These are phyloP conservation scores for Iphiclides podalirius DNA, from an alignment of 2,888 invertebrate genomes.

Conservation along the genomic window DNA sequence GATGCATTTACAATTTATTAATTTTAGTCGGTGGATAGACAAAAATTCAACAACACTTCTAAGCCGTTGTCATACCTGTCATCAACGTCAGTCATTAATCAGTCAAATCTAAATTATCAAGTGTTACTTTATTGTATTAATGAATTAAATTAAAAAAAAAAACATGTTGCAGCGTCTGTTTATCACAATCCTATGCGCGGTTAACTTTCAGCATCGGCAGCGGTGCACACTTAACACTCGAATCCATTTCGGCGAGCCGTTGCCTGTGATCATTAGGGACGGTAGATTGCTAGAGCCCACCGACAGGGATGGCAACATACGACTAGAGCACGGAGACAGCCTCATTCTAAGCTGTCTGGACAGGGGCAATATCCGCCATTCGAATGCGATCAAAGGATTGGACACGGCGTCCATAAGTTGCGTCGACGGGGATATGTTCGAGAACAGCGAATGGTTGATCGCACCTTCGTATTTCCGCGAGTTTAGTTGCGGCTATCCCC, in stretches of 20 bases:
- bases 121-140: slow-evolving; percentile 11
- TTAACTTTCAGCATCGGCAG: slow-evolving; percentile 44
- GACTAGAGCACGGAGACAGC: slow-evolving; percentile 49
- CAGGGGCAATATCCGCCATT: slow-evolving; percentile 49
- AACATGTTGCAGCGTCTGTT: slow-evolving; percentile 46
- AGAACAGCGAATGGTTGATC: slow-evolving; percentile 54
- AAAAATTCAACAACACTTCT: too few relatives aligned
- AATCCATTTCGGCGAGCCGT: slow-evolving; percentile 54
- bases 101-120: slow-evolving; percentile 15
- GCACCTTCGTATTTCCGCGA: slow-evolving; percentile 43
- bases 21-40: too few relatives aligned
- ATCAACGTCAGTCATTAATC: too few relatives aligned
- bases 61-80: too few relatives aligned
- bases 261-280: slow-evolving; percentile 55
- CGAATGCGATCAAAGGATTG: slow-evolving; percentile 36
- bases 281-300: slow-evolving; percentile 56
- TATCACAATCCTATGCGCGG: slow-evolving; percentile 51
- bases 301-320: slow-evolving; percentile 50
- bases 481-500: slow-evolving; percentile 49
- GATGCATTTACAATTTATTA: too few relatives aligned
- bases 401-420: slow-evolving; percentile 51
- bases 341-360: slow-evolving; percentile 59
- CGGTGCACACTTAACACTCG: slow-evolving; percentile 54
- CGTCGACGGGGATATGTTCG: slow-evolving; percentile 50
- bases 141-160: slow-evolving; percentile 16